Base-by-base conservation (phyloP, 2,888 invertebrate genomes). In the Scrobipalpa atriplicella region DNA sequence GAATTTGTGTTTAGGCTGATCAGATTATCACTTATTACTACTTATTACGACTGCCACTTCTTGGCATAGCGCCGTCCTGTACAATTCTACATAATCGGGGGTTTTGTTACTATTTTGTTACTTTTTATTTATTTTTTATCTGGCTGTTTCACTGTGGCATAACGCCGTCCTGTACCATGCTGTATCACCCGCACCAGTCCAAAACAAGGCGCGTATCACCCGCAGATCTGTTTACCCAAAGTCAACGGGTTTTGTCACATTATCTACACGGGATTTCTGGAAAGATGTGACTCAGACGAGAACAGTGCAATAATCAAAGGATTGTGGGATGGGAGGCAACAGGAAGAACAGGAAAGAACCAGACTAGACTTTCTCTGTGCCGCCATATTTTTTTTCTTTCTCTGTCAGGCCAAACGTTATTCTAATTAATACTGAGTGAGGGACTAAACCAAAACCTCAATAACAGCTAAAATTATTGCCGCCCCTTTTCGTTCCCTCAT, bases 81-180 rank as follows among this genome's bases (percentile, higher is more conserved):
- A 85, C 85, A 85, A 85, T 65, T 78, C 84, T 39, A 85, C 84
- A 78, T 79, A 84, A 84, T 67, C 77, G 82, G 69, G 18, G 11
- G 29, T 2, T 51, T 0, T 43, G 13, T 10, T 13, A 5, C 11
- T 11, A 47, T 11, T 47, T 11, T 11, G n/a, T 3, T 2, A 11
- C 16, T 13, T n/a, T 7, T 38, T 54, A 21, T 72, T 62, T 66
- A 61, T 67, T 69, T 6, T 43, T 13, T n/a, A 13, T 18, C 7
- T 3, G 54, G 51, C 66, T 76, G 75, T 38, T 52, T 62, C 64
- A 3, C 7, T 76, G 2, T 47, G 21, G 70, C 77, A 75, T 72
- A 62, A 39, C 39, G 0, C 67, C 67, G 43, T 68, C 72, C 64
- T 74, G 85, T 85, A 85, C 85, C 85, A 85, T 66, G 78, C 84